Evolutionary conservation across 1,140 invertebrate species (phyloP), one percentile per base, ranked within the genome.

Genomic region (Vollenhovia emeryi): DNA sequence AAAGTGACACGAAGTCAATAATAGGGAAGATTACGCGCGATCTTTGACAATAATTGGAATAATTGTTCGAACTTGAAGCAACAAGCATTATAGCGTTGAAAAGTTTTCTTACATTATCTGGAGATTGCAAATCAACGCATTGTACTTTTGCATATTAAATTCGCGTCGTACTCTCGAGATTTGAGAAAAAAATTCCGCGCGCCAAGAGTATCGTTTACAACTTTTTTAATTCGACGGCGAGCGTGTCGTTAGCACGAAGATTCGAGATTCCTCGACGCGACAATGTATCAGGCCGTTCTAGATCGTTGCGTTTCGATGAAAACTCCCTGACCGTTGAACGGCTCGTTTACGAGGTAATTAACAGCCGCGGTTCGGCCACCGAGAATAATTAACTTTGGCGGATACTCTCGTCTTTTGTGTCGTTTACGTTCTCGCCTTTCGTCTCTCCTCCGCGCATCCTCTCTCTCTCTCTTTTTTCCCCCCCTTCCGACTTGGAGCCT

Each of bases 271-370:
- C 33, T 30, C 4, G 33, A 69, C 13, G 8, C 2, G 50, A 30
- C 78, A 57, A 71, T 57, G 24, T 48, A 62, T 62, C 52, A 84
- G 18, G n/a, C 15, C 15, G 18, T 36, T 84, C 33, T 76, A 76
- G 36, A 43, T 84, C 13, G 71, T 84, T 9, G 40, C 30, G 43
- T 48, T 60, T 45, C 7, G 52, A 24, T 45, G 79, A 73, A 57
- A 75, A 45, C 21, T 30, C 30, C 52, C 52, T 15, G 76, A 68
- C n/a, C 27, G 30, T 45, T n/a, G 30, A 36, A 33, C 52, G 13
- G 40, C 27, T 84, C 57, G 43, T 62, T 76, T 76, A 84, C 27
- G 55, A 40, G 30, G 7, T 76, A 84, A 84, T 84, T 76, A 84
- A 84, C 71, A 74, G 79, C 36, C 52, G n/a, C n/a, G 27, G 18